Evolutionary conservation across 2,888 invertebrate genomes (phyloP), one percentile per base, ranked within the genome.

Genomic region (Polydrusus cervinus): DNA sequence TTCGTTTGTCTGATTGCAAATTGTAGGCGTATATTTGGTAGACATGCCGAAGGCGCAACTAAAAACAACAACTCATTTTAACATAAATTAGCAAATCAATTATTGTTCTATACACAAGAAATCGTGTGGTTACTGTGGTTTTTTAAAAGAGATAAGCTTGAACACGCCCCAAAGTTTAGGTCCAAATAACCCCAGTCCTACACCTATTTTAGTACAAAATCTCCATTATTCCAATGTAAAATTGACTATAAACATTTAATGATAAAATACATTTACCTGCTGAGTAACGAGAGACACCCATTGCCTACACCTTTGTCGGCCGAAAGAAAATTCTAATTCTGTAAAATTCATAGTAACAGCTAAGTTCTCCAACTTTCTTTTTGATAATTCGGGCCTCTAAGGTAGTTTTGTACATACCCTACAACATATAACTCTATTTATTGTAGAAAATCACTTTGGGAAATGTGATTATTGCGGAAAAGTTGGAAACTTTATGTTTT

Each of bases 241-340:
- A n/a, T n/a, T n/a, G n/a, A 1, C 25, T 25, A 25, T 3, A 25
- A 25, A 5, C 10, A 34, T 34, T 10, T 7, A 10, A 34, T 9
- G 34, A 34, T 3, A 34, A 34, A 34, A 7, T 8, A 34, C 34
- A 34, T 34, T 34, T 87, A 92, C 92, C 89, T 97, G 97, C 86
- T 96, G 96, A 16, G 95, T 94, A 60, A 93, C 91, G 77, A 96
- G 88, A 62, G 95, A 95, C 76, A 93, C 90, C 94, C 94, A 95
- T 87, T 93, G 91, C 84, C 93, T 92, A 86, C 93, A 93, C 82
- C 94, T 90, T 61, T 93, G 92, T 81, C 90, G 79, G 30, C 79
- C 89, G 89, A 90, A 89, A 89, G 90, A 89, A 85, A 82, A 83
- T 72, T 86, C 86, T 72, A 82, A 80, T 77, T 82, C 78, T 71